Percentiles rank a stretch among this genome's conserved stretches.
Evolutionary conservation across 2,797 vertebrate genomes (phyloP).

Genomic region (Miichthys miiuy): DNA sequence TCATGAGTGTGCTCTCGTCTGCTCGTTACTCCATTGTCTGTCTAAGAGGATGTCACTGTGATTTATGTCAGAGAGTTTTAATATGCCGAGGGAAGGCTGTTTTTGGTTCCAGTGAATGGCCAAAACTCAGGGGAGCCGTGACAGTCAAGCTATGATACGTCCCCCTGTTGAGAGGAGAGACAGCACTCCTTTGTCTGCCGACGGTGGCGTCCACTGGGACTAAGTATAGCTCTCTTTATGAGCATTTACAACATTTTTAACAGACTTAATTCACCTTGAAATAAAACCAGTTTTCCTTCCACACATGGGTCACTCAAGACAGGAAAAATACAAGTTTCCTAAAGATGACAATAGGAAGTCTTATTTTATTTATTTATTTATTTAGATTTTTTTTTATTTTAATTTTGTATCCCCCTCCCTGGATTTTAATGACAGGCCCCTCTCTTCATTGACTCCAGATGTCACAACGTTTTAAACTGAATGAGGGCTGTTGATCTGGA

Average conservation of each 20-base stretch:
- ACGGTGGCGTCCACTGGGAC: slow-evolving; percentile 49
- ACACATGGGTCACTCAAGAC: background rate
- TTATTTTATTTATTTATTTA: slow-evolving; percentile 11
- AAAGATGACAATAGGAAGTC: slow-evolving; percentile 49
- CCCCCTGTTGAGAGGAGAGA: slow-evolving; percentile 62
- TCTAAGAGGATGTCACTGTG: slow-evolving; percentile 74
- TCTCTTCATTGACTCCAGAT: slow-evolving; percentile 79
- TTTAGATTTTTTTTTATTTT: background rate
- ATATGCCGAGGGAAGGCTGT: slow-evolving; percentile 71
- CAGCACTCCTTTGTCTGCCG: slow-evolving; percentile 66
- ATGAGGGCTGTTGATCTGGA: slow-evolving; percentile 61
- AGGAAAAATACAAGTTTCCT: background rate
- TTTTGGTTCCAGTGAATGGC: slow-evolving; percentile 66
- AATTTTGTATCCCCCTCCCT: slow-evolving; percentile 34
- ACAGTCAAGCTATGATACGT: slow-evolving; percentile 64
- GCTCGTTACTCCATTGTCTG: slow-evolving; percentile 76
- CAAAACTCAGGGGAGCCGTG: slow-evolving; percentile 70
- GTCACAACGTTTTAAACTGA: slow-evolving; percentile 64
- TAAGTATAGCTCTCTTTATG: slow-evolving; percentile 54
- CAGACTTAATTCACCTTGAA: slow-evolving; percentile 53
- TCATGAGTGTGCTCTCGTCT: slow-evolving; percentile 69
- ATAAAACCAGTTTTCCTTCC: slow-evolving; percentile 33
- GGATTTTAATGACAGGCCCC: slow-evolving; percentile 59
- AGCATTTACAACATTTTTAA: slow-evolving; percentile 64
- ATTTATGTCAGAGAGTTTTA: slow-evolving; percentile 79